Base-by-base conservation (phyloP, 2,113 vertebrate species). In the Gadus macrocephalus region DNA sequence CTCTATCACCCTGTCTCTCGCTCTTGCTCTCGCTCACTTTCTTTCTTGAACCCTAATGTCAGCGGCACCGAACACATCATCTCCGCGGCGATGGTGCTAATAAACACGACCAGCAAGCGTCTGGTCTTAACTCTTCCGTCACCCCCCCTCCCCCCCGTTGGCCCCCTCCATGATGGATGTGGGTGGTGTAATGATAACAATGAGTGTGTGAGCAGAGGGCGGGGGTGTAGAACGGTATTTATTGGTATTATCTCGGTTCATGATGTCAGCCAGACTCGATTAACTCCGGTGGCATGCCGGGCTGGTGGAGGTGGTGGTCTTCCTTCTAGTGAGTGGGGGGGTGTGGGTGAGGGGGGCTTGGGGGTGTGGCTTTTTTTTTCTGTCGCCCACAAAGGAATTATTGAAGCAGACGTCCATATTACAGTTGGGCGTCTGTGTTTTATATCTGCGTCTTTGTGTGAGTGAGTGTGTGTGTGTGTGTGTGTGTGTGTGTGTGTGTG, bases 241-340 rank as follows among this genome's bases (percentile, higher is more conserved):
- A 85, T 84, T 78, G 82, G 77, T 78, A 87, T 88, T 85, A 89
- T 87, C 84, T 85, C 72, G 79, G 88, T 90, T 88, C 85, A 84
- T 78, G 75, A 86, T 87, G 88, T 88, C 88, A 86, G 80, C 75
- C 76, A 73, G 82, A 87, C 84, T 86, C 79, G 74, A 87, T 88
- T 84, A 89, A 83, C 85, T 88, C 83, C 82, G 81, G 75, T 65
- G 81, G 77, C 81, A 82, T 84, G 72, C 84, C 31, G 31, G 31
- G 86, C 80, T 74, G 86, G 81, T 80, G 83, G 82, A 82, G 86
- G 84, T 84, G 85, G 78, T 69, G 76, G 77, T 76, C 78, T 85
- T 89, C 31, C 31, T 35, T 35, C 31, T 89, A 91, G 88, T 87
- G 83, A 79, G 75, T 81, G 72, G 76, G 78, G 82, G 74, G 81